Conservation (phyloP, 2,113 vertebrate species). For the Solenodon paradoxus region DNA sequence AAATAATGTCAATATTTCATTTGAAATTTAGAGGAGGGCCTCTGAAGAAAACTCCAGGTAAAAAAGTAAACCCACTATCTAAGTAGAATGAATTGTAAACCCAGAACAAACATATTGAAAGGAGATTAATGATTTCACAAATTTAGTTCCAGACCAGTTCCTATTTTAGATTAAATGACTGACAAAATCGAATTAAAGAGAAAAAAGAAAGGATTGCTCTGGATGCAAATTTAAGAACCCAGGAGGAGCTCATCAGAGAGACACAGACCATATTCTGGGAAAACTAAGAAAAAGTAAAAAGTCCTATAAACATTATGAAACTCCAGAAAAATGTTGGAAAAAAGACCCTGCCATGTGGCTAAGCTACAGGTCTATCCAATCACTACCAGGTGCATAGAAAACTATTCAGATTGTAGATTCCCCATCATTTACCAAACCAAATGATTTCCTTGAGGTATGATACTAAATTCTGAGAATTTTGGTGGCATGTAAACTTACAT, state of each 20-base stretch:
- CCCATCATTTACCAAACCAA: neutral
- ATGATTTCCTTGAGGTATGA: neutral
- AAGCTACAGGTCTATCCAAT: neutral
- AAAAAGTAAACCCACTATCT: neutral
- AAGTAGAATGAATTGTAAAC: neutral
- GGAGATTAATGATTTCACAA: neutral
- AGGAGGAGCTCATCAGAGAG: neutral
- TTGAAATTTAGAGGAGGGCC: neutral
- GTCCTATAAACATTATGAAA: neutral
- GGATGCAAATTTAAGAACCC: neutral
- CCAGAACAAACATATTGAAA: neutral
- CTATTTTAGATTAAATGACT: neutral
- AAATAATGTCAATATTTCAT: neutral
- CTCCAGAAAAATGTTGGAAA: neutral
- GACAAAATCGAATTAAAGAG: neutral
- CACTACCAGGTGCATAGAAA: neutral
- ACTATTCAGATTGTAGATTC: neutral
- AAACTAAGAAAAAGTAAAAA: neutral
- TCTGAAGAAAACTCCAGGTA: neutral
- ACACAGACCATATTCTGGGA: neutral
- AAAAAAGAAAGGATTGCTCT: neutral
- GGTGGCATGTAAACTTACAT: neutral
- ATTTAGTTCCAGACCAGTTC: neutral
- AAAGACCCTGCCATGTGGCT: neutral
- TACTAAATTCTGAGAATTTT: neutral